phyloP scores from a whole-genome alignment of 2,797 vertebrate species.

The Lepus oiostolus region DNA sequence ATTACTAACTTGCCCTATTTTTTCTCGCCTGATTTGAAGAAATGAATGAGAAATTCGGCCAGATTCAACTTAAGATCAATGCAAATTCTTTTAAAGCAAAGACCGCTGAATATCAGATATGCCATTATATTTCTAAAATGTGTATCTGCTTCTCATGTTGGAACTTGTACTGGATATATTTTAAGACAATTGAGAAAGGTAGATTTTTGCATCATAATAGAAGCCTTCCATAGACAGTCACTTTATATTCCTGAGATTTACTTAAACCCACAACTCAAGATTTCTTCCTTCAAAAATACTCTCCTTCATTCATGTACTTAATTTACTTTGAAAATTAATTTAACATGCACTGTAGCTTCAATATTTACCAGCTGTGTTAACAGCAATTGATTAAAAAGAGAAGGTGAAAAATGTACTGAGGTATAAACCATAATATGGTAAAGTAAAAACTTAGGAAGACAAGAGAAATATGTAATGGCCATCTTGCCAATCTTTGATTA shows the following conservation, averaged over 20 bases:
- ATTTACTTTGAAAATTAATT: conserved; percentile 63
- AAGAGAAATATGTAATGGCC: neutral
- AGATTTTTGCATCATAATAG: neutral
- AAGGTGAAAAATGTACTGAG: conserved; percentile 44
- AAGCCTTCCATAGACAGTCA: neutral
- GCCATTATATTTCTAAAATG: conserved; percentile 38
- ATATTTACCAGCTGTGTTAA: conserved; percentile 64
- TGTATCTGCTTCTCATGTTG: neutral
- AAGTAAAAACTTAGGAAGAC: conserved; percentile 62
- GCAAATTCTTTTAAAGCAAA: conserved; percentile 37
- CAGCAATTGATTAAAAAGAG: conserved; percentile 42
- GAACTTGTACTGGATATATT: neutral
- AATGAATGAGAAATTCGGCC: neutral
- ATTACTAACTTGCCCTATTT: conserved; percentile 8
- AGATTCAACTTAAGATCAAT: neutral
- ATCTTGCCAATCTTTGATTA: neutral
- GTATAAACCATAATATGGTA: conserved; percentile 22
- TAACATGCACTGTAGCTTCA: conserved; percentile 59
- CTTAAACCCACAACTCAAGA: neutral
- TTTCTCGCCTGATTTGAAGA: neutral
- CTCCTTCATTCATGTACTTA: conserved; percentile 55
- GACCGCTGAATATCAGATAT: neutral
- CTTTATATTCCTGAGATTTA: conserved; percentile 15
- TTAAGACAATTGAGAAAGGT: neutral
- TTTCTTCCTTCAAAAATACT: conserved; percentile 41